Evolutionary conservation across 2,888 invertebrate species (phyloP), one percentile per base, ranked within the genome.

Genomic region (Ceramica pisi): DNA sequence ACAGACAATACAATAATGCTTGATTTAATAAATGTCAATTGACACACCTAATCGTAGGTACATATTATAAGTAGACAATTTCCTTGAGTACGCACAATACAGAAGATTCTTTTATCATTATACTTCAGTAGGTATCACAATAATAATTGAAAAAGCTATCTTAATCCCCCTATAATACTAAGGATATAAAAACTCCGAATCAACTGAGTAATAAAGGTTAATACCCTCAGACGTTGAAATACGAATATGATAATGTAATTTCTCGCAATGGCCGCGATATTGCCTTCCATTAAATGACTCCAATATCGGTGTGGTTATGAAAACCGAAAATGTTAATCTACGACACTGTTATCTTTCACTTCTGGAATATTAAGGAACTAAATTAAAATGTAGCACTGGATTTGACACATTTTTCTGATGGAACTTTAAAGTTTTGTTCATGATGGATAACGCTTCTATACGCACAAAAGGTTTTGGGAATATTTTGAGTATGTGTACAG

Each of bases 181-280:
- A 41, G n/a, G 50, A 56, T 56, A 77, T 48, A 41, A 51, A 65
- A 65, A 46, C 8, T 16, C 21, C 50, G 35, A 64, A 71, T 78
- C 46, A 71, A 51, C 60, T 14, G 8, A 10, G 26, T 63, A 62
- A 55, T 63, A 72, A 59, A 66, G 41, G 44, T 65, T 71, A 44
- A 71, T 62, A 62, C 19, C 35, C 16, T 48, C 21, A 63, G 53
- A 41, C 51, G 44, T 35, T 73, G 35, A 57, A 66, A 57, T 68
- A 78, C 59, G 74, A 70, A 78, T 70, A 82, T 83, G 77, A 60
- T 71, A 82, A 82, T 82, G 76, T 76, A 72, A 81, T 82, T 70
- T 62, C 35, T 44, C 51, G 57, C n/a, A 65, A 69, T 73, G 59
- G 57, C 14, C 48, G 44, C 35, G 26, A 67, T 80, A 80, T 70